A percentile compares a stretch with the other conserved stretches of the same genome.
Conservation (phyloP, 2,797 vertebrate species). For the Artibeus lituratus region DNA sequence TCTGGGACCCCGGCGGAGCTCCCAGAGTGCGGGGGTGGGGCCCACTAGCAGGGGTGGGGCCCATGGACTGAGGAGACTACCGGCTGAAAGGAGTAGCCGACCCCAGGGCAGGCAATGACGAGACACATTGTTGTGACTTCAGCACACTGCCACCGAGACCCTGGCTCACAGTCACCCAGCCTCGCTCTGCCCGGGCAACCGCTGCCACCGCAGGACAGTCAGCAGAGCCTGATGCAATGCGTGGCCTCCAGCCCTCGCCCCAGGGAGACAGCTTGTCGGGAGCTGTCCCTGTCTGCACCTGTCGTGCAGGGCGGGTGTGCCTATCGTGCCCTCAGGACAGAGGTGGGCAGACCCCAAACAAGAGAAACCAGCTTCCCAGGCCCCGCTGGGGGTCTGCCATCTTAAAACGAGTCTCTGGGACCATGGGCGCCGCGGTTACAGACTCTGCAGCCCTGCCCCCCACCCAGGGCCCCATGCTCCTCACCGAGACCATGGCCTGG, state of each 20-base stretch:
- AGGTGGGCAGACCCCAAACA: rapidly evolving
- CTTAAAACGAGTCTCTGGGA: neutral
- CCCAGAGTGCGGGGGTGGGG: rapidly evolving
- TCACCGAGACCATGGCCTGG: constrained; percentile 81
- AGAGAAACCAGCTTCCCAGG: rapidly evolving
- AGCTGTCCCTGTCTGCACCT: rapidly evolving
- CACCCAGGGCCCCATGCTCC: rapidly evolving
- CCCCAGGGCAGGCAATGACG: rapidly evolving
- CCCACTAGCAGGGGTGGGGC: rapidly evolving
- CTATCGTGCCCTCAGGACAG: rapidly evolving
- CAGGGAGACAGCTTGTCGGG: neutral
- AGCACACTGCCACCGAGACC: rapidly evolving
- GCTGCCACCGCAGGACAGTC: rapidly evolving
- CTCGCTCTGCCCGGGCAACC: rapidly evolving
- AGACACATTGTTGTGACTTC: rapidly evolving
- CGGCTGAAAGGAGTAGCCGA: neutral
- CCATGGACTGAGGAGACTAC: rapidly evolving
- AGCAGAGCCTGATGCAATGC: rapidly evolving
- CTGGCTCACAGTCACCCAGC: rapidly evolving
- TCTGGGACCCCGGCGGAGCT: rapidly evolving
- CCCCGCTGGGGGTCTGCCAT: rapidly evolving
- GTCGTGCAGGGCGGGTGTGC: rapidly evolving
- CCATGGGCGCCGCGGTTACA: neutral
- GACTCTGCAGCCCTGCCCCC: neutral
- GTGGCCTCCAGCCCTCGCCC: rapidly evolving